Base-by-base conservation (phyloP, 2,888 invertebrate genomes). In the Anticlea derivata region DNA sequence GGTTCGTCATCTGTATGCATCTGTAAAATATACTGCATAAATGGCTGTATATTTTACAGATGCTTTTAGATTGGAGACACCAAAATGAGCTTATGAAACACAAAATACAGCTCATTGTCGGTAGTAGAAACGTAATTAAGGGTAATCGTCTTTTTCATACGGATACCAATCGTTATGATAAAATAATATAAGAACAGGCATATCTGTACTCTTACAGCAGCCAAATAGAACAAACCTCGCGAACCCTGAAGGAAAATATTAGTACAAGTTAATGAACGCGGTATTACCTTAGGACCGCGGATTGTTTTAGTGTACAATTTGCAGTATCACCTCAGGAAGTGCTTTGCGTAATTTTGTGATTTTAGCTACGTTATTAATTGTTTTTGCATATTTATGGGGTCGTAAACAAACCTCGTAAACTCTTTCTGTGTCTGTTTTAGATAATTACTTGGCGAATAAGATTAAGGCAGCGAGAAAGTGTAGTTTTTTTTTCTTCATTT, bases 151-250 rank as follows among this genome's bases (percentile, higher is more conserved):
- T n/a, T n/a, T n/a, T n/a, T n/a, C n/a, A n/a, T n/a, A n/a, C n/a
- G n/a, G n/a, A n/a, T n/a, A n/a, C n/a, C n/a, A n/a, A n/a, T n/a
- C n/a, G n/a, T n/a, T n/a, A n/a, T n/a, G n/a, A n/a, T n/a, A n/a
- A n/a, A n/a, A n/a, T n/a, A n/a, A n/a, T n/a, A n/a, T n/a, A n/a
- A n/a, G n/a, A n/a, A n/a, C n/a, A n/a, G n/a, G n/a, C n/a, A n/a
- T n/a, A n/a, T n/a, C n/a, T n/a, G n/a, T n/a, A n/a, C n/a, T n/a
- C n/a, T n/a, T n/a, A n/a, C n/a, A n/a, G n/a, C 24, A 49, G 66
- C 71, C 67, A 71, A 75, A 76, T 75, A 74, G 75, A 75, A 73
- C 58, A 58, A 70, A 71, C 68, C 71, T 70, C 59, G 62, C 58
- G 50, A 49, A 45, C 26, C 41, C 53, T 54, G 52, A 68, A 69